phyloP scores from a whole-genome alignment of 2,797 vertebrate genomes.

The Ceyx erithaca region DNA sequence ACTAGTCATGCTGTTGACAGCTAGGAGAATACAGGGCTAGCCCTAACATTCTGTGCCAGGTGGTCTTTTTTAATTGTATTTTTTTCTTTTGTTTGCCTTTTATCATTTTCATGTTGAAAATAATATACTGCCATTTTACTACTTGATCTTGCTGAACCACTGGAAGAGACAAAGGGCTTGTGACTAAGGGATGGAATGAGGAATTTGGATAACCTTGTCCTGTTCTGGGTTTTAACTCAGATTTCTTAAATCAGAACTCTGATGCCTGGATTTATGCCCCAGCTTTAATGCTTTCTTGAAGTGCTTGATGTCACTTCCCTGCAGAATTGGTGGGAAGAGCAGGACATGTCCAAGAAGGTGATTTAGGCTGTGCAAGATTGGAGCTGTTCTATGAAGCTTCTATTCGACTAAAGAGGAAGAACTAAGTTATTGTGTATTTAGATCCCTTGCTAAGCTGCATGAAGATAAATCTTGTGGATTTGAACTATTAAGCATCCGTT shows the following conservation, averaged over 20 bases:
- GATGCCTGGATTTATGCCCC: background rate
- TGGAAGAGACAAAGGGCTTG: background rate
- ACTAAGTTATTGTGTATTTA: background rate
- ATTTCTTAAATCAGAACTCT: rapidly evolving
- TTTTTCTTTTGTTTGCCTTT: background rate
- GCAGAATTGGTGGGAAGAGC: background rate
- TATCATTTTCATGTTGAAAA: background rate
- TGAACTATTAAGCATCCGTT: background rate
- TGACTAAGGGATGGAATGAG: background rate
- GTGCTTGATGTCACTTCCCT: background rate
- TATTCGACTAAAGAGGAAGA: background rate
- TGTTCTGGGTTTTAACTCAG: background rate
- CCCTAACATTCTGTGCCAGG: background rate
- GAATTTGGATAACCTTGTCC: background rate
- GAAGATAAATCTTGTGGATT: background rate
- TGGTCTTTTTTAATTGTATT: background rate
- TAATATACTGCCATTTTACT: background rate
- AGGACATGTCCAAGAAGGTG: background rate
- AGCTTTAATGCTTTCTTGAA: background rate
- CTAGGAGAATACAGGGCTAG: background rate
- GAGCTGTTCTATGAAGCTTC: background rate
- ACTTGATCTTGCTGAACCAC: background rate
- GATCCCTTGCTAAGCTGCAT: background rate
- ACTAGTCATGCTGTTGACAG: background rate
- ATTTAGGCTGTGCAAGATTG: background rate